Evolutionary conservation across 2,113 vertebrate species (phyloP).

Genomic region (Engystomops pustulosus): DNA sequence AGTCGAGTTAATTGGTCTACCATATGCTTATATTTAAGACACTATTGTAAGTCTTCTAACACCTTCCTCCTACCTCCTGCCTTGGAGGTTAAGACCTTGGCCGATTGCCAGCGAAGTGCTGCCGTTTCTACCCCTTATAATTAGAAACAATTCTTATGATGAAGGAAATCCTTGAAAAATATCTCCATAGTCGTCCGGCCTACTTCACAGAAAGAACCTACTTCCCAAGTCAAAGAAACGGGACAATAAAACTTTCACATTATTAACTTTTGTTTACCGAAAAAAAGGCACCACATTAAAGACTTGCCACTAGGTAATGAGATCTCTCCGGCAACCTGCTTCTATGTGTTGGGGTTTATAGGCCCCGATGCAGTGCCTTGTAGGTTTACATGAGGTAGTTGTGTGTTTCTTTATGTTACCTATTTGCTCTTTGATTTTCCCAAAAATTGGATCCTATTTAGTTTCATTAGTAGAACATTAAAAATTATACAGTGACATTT

Average conservation of each 20-base stretch:
- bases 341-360: conserved; percentile 75
- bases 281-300: conserved; percentile 83
- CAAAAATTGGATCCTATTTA: neutral
- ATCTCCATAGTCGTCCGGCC: conserved; percentile 75
- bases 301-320: conserved; percentile 86
- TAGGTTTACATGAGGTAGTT: neutral
- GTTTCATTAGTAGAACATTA: neutral
- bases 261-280: conserved; percentile 86
- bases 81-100: conserved; percentile 74
- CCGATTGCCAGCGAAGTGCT: conserved; percentile 69
- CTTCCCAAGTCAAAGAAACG: conserved; percentile 76
- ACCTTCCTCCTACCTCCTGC: conserved; percentile 77
- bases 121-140: conserved; percentile 72
- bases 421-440: conserved; percentile 5
- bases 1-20: conserved; percentile 79
- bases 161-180: conserved; percentile 86
- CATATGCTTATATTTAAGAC: conserved; percentile 81
- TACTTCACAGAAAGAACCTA: conserved; percentile 74
- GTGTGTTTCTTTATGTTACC: neutral
- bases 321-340: conserved; percentile 73
- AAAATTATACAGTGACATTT: too few relatives aligned
- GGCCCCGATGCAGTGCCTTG: conserved; percentile 82
- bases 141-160: conserved; percentile 76
- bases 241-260: conserved; percentile 88
- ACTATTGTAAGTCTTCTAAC: conserved; percentile 70